Conservation (phyloP, 2,113 vertebrate genomes). For the Phaetusa simplex region DNA sequence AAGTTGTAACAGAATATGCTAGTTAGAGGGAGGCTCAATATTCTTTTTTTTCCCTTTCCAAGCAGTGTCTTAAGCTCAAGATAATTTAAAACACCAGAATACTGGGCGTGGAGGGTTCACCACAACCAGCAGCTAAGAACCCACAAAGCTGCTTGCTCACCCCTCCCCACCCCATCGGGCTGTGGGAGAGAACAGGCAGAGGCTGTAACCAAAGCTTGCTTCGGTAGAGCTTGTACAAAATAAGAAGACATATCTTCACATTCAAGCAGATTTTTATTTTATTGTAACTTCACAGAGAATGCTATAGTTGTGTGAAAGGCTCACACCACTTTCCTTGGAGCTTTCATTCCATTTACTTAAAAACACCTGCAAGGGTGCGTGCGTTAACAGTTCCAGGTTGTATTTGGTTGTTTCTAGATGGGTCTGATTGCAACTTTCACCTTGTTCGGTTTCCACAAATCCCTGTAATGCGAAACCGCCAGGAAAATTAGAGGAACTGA, state of each 20-base stretch:
- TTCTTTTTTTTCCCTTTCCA: neutral
- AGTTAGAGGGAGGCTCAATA: neutral
- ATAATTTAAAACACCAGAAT: neutral
- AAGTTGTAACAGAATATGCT: neutral
- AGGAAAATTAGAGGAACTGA: constrained; percentile 1
- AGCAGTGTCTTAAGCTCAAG: neutral
- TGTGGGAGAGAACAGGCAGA: neutral
- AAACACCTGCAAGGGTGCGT: neutral
- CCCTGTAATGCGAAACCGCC: constrained; percentile 7
- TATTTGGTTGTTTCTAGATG: constrained; percentile 11
- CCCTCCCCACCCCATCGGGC: too few relatives aligned
- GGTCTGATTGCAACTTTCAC: neutral
- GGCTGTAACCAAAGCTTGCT: neutral
- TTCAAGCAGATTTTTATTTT: neutral
- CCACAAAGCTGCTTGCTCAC: neutral
- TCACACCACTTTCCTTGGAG: neutral
- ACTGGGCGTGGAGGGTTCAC: neutral
- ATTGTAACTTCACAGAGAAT: neutral
- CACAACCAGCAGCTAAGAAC: neutral
- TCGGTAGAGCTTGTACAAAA: neutral
- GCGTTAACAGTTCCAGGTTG: neutral
- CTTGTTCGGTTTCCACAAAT: neutral
- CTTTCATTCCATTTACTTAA: neutral
- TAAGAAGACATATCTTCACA: neutral
- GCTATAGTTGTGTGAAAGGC: neutral